Evolutionary conservation across 2,797 vertebrate species (phyloP).

Genomic region (Brachymystax lenok): DNA sequence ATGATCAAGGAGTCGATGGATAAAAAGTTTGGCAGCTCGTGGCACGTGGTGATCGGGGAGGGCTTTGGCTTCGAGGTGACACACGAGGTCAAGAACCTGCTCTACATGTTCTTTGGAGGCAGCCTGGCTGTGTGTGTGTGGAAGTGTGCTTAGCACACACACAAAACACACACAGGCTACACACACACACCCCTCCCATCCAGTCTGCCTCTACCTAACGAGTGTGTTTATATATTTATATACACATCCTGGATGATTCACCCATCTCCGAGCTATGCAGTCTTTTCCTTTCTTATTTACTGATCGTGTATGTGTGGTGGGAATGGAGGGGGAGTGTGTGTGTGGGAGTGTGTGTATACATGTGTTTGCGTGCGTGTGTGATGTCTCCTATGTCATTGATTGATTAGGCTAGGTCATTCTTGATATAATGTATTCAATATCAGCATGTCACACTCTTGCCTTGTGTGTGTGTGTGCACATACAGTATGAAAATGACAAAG

Average conservation of each 20-base stretch:
- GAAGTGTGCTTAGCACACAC: slow-evolving; percentile 89
- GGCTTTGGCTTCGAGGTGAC: slow-evolving; percentile 97
- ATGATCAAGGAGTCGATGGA: slow-evolving; percentile 99
- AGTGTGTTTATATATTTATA: slow-evolving; percentile 31
- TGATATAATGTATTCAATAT: too few relatives aligned
- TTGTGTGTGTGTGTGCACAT: too few relatives aligned
- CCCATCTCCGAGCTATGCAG: background rate
- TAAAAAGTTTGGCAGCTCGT: slow-evolving; percentile 97
- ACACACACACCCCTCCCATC: background rate
- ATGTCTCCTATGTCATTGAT: too few relatives aligned
- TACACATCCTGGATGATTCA: slow-evolving; percentile 19
- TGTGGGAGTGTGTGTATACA: background rate
- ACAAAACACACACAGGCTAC: too few relatives aligned
- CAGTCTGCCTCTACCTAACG: slow-evolving; percentile 15
- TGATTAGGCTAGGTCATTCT: too few relatives aligned
- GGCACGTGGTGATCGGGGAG: slow-evolving; percentile 97
- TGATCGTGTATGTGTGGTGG: background rate
- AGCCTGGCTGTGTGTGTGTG: slow-evolving; percentile 94
- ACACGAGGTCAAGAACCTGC: slow-evolving; percentile 94
- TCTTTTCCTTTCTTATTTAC: background rate
- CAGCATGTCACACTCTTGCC: too few relatives aligned
- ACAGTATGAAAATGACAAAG: too few relatives aligned
- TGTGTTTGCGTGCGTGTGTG: background rate
- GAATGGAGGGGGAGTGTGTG: too few relatives aligned
- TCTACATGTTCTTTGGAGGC: slow-evolving; percentile 98